Percentiles rank a stretch among this genome's conserved stretches.
Evolutionary conservation across 2,797 vertebrate species (phyloP).

Genomic region (Ciconia nigra): DNA sequence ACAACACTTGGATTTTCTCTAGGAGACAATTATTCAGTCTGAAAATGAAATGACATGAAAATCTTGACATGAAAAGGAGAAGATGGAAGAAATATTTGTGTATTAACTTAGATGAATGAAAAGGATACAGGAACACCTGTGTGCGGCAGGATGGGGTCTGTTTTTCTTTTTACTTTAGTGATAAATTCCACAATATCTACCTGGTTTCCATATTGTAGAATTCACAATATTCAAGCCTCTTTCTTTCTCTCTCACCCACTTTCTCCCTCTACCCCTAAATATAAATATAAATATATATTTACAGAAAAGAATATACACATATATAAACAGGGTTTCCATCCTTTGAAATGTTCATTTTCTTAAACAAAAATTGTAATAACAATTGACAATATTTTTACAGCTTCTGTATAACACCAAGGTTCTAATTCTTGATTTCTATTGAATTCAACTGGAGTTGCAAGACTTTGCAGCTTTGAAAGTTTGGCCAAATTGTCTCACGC

Average conservation of each 20-base stretch:
- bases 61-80: background rate
- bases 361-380: background rate
- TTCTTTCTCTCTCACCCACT: background rate
- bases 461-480: background rate
- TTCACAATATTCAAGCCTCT: background rate
- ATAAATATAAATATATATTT: background rate
- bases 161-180: background rate
- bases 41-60: conserved; percentile 20
- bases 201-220: background rate
- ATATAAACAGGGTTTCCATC: background rate
- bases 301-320: background rate
- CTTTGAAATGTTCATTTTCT: background rate
- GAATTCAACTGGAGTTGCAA: background rate
- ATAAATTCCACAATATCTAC: background rate
- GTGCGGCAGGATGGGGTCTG: background rate
- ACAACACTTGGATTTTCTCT: background rate
- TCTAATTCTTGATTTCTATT: background rate
- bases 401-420: background rate
- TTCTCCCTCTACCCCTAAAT: background rate
- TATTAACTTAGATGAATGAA: background rate
- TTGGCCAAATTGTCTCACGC: background rate
- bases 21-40: conserved; percentile 7
- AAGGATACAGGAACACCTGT: background rate
- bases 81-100: conserved; percentile 10
- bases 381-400: background rate